Conservation (phyloP, 2,888 invertebrate genomes). For the Gnatocerus cornutus region DNA sequence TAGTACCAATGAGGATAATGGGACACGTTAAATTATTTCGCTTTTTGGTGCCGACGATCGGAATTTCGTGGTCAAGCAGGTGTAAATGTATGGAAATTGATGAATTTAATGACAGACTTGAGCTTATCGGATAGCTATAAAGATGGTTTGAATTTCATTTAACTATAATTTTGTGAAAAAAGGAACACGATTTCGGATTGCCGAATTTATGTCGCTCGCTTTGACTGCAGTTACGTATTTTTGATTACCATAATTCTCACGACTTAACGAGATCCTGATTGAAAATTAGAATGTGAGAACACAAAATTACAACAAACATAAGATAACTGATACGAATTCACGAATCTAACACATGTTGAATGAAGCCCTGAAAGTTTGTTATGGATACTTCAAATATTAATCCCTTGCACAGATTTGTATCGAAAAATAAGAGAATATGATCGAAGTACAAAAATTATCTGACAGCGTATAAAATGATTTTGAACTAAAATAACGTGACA, state of each 20-base stretch:
- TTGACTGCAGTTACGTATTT: neutral
- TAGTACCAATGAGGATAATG: constrained; percentile 14
- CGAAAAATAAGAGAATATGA: too few species aligned
- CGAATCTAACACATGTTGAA: constrained; percentile 9
- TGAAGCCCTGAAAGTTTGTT: too few species aligned
- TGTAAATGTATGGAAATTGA: constrained; percentile 44
- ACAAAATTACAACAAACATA: too few species aligned
- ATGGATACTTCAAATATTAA: too few species aligned
- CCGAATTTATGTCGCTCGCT: constrained; percentile 22
- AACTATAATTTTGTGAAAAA: constrained; percentile 18
- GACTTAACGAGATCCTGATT: neutral
- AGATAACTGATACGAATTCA: neutral
- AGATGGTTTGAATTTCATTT: constrained; percentile 30
- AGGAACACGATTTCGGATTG: constrained; percentile 14
- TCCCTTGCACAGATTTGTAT: too few species aligned
- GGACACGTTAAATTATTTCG: constrained; percentile 9
- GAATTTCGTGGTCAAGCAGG: constrained; percentile 42
- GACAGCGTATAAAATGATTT: too few species aligned
- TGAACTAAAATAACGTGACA: too few species aligned
- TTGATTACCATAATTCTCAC: neutral
- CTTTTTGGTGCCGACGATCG: constrained; percentile 21
- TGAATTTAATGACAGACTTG: constrained; percentile 26
- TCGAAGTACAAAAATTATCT: too few species aligned
- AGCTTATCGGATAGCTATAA: constrained; percentile 20
- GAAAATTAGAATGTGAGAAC: neutral